Evolutionary conservation across 2,888 invertebrate genomes (phyloP), one percentile per base, ranked within the genome.

Genomic region (Nematopogon swammerdamellus): DNA sequence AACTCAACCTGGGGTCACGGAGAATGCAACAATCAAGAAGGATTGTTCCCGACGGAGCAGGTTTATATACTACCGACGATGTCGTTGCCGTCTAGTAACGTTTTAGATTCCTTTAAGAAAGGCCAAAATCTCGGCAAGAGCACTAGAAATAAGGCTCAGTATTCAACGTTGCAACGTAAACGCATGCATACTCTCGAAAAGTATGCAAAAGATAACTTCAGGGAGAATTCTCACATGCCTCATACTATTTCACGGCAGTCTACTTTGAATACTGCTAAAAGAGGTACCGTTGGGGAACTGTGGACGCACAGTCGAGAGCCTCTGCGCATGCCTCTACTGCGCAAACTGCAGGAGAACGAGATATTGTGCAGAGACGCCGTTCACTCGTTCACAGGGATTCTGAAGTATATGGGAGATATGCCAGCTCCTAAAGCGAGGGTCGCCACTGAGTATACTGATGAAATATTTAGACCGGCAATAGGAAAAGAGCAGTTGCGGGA

Each of bases 361-460:
- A 83, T 85, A 48, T 68, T 88, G 2, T 84, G 85, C 30, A 88
- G 89, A 61, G 84, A 86, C 59, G 90, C 94, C 1, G 83, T 91
- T 56, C 76, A 83, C 48, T 85, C 89, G 52, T 93, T 91, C 68
- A 83, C 85, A 52, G 87, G 85, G 56, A 87, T 93, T 57, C 79
- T 93, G 36, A 71, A 83, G 69, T 85, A 84, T 53, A 96, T 95
- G 95, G 96, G 95, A 18, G 97, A 97, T 64, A 83, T 94, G 61
- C 93, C 95, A n/a, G 87, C 88, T 47, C 85, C 88, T 30, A 83
- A 89, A 63, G 85, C 88, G 1, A 85, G 89, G 60, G 80, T 85
- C 19, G 85, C 86, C 19, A 91, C 91, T 48, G 93, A 94, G 64
- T 87, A 92, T 55, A 95, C 95, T 1, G 95, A 96, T 70, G 85